Percentiles rank a stretch among this genome's conserved stretches.
Evolutionary conservation across 2,797 vertebrate species (phyloP).

Genomic region (Psittacula echo): DNA sequence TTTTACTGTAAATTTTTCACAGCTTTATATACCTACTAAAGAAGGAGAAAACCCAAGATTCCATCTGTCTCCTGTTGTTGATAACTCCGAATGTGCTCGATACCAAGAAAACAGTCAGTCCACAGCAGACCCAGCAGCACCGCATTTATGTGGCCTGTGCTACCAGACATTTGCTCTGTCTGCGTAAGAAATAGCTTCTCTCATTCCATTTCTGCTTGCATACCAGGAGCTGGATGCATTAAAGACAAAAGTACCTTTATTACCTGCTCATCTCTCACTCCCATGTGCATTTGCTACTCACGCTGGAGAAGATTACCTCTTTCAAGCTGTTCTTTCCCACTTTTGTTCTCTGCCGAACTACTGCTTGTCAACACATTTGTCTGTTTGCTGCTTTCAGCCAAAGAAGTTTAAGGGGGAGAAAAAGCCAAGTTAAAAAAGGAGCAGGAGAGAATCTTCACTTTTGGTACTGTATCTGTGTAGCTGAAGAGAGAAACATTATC

Average conservation of each 20-base stretch:
- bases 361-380: constrained; percentile 55
- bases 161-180: background rate
- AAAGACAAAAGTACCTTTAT: constrained; percentile 27
- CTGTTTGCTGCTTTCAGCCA: background rate
- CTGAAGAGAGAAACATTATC: background rate
- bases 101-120: background rate
- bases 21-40: background rate
- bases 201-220: background rate
- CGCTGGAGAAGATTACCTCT: constrained; percentile 14
- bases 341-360: constrained; percentile 44
- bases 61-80: background rate
- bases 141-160: background rate
- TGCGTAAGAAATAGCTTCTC: background rate
- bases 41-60: background rate
- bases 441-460: background rate
- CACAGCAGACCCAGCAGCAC: background rate
- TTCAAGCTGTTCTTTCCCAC: constrained; percentile 45
- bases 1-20: background rate
- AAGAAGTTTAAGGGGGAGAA: background rate
- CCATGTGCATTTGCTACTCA: constrained; percentile 11
- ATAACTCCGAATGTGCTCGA: background rate
- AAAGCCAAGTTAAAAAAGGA: background rate
- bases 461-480: background rate
- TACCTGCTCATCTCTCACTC: constrained; percentile 41
- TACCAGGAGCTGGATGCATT: background rate